Conservation (phyloP, 1,140 invertebrate genomes). For the Campoletis sonorensis region DNA sequence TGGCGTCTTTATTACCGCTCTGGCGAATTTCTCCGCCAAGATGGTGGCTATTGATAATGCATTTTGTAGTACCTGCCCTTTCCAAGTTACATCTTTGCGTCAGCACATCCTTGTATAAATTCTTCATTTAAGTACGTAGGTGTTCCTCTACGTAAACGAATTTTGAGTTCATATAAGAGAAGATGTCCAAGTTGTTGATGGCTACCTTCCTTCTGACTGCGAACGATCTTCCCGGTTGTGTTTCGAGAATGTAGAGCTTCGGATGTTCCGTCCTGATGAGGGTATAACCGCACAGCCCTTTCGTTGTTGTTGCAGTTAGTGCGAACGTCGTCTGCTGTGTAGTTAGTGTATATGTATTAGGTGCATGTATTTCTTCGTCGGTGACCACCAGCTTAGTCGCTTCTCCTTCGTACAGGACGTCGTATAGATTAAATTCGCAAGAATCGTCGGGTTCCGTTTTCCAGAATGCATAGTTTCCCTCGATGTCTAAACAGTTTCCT, state of each 20-base stretch:
- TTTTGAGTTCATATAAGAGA: constrained; percentile 31
- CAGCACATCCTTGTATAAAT: background rate
- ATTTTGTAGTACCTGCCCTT: background rate
- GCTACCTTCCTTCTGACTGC: background rate
- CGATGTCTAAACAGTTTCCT: constrained; percentile 40
- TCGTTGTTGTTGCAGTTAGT: background rate
- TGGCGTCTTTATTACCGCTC: background rate
- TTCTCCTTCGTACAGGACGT: constrained; percentile 47
- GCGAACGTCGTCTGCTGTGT: constrained; percentile 30
- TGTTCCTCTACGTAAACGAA: constrained; percentile 39
- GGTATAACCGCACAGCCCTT: background rate
- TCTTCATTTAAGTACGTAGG: background rate
- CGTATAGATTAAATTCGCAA: constrained; percentile 48
- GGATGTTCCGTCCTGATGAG: constrained; percentile 42
- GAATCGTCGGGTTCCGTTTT: background rate
- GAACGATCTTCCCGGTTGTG: background rate
- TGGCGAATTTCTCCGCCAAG: constrained; percentile 31
- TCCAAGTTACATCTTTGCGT: constrained; percentile 5
- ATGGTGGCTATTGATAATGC: background rate
- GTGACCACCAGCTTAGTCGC: constrained; percentile 2
- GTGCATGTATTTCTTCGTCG: background rate
- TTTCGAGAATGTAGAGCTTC: constrained; percentile 48
- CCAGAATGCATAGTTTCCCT: constrained; percentile 52
- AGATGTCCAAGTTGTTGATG: background rate
- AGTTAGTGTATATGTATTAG: background rate